A percentile compares a stretch with the other conserved stretches of the same genome.
phyloP scores from a whole-genome alignment of 1,140 invertebrate genomes.

The Odontomachus brunneus region DNA sequence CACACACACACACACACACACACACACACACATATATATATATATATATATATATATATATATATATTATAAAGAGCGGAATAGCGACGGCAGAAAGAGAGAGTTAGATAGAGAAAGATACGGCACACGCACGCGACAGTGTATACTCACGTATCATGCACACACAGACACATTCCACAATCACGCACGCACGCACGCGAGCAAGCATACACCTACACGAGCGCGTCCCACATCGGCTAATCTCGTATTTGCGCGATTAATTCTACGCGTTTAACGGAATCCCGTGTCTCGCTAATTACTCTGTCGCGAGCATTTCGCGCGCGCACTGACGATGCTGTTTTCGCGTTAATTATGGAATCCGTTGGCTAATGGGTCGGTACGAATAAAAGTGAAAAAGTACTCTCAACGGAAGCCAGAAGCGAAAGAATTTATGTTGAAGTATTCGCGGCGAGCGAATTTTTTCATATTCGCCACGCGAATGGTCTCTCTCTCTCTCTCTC shows the following conservation, averaged over 20 bases:
- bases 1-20: background rate
- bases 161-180: no score
- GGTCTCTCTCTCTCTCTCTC: background rate
- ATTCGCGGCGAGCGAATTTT: background rate
- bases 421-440: background rate
- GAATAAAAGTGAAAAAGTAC: conserved; percentile 42
- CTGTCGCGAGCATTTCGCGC: conserved; percentile 76
- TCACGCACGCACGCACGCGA: background rate
- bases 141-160: conserved; percentile 9
- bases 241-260: conserved; percentile 82
- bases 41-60: conserved; percentile 15
- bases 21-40: no score
- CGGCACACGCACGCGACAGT: background rate
- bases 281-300: conserved; percentile 82
- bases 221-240: conserved; percentile 76
- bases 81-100: conserved; percentile 1
- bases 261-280: conserved; percentile 81
- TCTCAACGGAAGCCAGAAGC: conserved; percentile 6
- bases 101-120: conserved; percentile 6
- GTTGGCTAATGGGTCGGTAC: conserved; percentile 50
- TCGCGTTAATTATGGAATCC: conserved; percentile 59
- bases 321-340: conserved; percentile 48
- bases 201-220: conserved; percentile 47
- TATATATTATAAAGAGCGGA: conserved; percentile 28
- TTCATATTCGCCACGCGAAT: background rate